Conservation (phyloP, 1,140 invertebrate genomes). For the Cotesia chilonis region DNA sequence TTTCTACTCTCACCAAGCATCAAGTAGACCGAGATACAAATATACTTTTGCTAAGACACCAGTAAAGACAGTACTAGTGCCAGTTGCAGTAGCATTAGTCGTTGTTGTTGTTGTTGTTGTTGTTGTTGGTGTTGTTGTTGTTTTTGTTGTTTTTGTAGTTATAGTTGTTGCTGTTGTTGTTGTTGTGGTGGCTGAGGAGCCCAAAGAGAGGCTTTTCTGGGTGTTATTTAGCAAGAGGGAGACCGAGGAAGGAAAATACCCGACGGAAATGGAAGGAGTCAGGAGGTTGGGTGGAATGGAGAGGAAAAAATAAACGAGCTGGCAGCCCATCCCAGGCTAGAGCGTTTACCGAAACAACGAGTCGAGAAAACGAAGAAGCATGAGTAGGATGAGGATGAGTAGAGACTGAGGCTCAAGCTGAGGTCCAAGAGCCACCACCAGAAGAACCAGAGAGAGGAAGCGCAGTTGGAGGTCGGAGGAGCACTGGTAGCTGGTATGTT, state of each 20-base stretch:
- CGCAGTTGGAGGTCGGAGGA: neutral
- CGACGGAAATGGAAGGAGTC: constrained; percentile 7
- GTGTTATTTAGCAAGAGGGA: neutral
- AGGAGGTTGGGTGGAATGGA: constrained; percentile 15
- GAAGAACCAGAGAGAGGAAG: neutral
- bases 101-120: too few species aligned
- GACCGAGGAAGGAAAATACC: constrained; percentile 3
- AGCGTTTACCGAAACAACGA: constrained; percentile 40
- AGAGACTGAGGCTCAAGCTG: too few species aligned
- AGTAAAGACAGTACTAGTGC: neutral
- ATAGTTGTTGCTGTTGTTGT: too few species aligned
- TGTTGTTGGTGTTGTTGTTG: too few species aligned
- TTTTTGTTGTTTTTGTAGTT: too few species aligned
- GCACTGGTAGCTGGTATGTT: constrained; percentile 3
- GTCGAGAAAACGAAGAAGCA: constrained; percentile 6
- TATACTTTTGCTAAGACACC: neutral
- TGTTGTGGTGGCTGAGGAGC: too few species aligned
- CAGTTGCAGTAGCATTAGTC: too few species aligned
- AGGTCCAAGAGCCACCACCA: neutral
- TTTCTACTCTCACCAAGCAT: constrained; percentile 35
- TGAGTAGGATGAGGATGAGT: neutral
- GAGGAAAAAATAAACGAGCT: constrained; percentile 38
- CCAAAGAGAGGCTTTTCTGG: constrained; percentile 10
- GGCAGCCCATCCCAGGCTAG: constrained; percentile 35
- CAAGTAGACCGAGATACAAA: constrained; percentile 32